Percentiles rank a stretch among this genome's conserved stretches.
Conservation (phyloP, 2,888 invertebrate species). For the Lacanobia wlatinum region DNA sequence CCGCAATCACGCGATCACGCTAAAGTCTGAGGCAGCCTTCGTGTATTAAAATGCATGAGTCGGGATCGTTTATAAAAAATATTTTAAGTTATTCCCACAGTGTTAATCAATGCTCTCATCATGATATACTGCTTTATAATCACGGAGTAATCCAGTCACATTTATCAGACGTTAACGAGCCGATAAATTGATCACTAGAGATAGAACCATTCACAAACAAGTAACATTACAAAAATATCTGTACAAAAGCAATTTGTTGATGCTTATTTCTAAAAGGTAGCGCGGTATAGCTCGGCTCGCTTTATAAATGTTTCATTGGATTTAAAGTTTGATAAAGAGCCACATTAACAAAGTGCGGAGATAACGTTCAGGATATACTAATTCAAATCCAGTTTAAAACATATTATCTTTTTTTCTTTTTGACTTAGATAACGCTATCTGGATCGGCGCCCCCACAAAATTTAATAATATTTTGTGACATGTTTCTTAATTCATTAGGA, state of each 20-base stretch:
- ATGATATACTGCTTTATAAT: conserved; percentile 86
- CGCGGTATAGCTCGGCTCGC: conserved; percentile 73
- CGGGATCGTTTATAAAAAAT: conserved; percentile 61
- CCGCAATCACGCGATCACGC: conserved; percentile 79
- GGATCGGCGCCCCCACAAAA: conserved; percentile 71
- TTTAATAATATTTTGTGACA: conserved; percentile 68
- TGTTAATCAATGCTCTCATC: conserved; percentile 82
- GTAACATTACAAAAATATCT: conserved; percentile 86
- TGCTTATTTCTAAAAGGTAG: conserved; percentile 83
- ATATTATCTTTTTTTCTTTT: conserved; percentile 76
- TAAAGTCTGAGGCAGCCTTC: conserved; percentile 34
- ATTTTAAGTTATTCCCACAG: conserved; percentile 77
- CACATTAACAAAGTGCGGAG: conserved; percentile 81
- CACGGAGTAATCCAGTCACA: conserved; percentile 82
- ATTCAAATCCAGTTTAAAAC: conserved; percentile 80
- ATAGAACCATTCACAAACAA: conserved; percentile 85
- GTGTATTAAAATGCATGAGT: conserved; percentile 42
- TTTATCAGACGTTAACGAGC: conserved; percentile 87
- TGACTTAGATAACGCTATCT: conserved; percentile 80
- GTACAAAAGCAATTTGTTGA: conserved; percentile 85
- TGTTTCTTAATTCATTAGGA: conserved; percentile 64
- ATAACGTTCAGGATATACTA: conserved; percentile 83
- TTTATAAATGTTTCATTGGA: conserved; percentile 78
- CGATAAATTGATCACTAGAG: conserved; percentile 87
- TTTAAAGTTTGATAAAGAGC: conserved; percentile 82